Evolutionary conservation across 2,797 vertebrate species (phyloP), one percentile per base, ranked within the genome.

Genomic region (Vespertilio murinus): DNA sequence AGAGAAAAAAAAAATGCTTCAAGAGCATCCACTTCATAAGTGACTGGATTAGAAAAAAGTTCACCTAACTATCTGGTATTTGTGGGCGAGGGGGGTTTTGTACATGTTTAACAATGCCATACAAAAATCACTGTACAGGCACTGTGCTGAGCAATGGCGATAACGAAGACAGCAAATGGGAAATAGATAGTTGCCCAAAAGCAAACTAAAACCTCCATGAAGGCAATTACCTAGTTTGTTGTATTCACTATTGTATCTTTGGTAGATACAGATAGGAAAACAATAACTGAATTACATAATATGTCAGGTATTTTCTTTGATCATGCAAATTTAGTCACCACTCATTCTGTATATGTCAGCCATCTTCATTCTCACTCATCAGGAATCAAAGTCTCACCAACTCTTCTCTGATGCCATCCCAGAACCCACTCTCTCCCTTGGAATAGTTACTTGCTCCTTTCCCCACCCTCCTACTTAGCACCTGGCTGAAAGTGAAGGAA

Each of bases 31-130:
- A 82, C 12, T 59, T 30, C 20, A 74, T 23, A 90, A 96, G 69
- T 38, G 45, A 70, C 9, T n/a, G 54, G 30, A 59, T 78, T 87
- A 90, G 35, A 82, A 92, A 95, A 88, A 90, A 56, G 25, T 42
- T 25, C 30, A 61, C 45, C 42, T 70, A 20, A 42, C 38, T 28
- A 4, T 12, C 5, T 64, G 23, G 5, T 33, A 71, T 28, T 90
- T 90, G 85, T 30, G 42, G 23, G 38, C 56, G 6, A 61, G 28
- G 12, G 59, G 47, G 52, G 61, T 52, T 93, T 92, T 17, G 65
- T 30, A 2, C 6, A 59, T 74, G 80, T 75, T 90, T 83, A 35
- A 91, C 1, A 94, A 83, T 47, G 81, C 5, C 5, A 49, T n/a
- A 10, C 2, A 70, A 70, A 87, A 65, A 42, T 59, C 12, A 93